Evolutionary conservation across 1,140 invertebrate genomes (phyloP), one percentile per base, ranked within the genome.

Genomic region (Drosophila sulfurigaster): DNA sequence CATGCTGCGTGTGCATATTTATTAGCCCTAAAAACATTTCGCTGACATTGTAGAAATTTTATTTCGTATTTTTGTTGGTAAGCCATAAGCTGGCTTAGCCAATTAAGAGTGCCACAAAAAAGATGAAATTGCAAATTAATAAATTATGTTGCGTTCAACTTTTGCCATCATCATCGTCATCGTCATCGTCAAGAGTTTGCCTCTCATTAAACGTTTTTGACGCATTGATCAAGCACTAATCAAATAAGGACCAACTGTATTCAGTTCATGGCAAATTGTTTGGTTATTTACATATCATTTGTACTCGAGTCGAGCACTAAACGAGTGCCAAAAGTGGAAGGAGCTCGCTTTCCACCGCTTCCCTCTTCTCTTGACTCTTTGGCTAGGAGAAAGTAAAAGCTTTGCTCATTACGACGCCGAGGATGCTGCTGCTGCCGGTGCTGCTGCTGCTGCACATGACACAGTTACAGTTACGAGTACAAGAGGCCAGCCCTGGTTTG

Each of bases 231-330:
- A 78, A 78, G 74, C 78, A 63, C 66, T 83, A 89, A 88, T 88
- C 73, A 88, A 88, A 88, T 75, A 78, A 58, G 59, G 3, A 65
- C 70, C 30, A 43, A 57, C 32, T 32, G n/a, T 59, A 52, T 58
- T 60, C 16, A 54, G 45, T 58, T 78, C 75, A 80, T 54, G 62
- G 78, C 81, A 86, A 85, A 81, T 86, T 86, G 78, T 86, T 86
- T 87, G 80, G 63, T 87, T 25, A 83, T 87, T 87, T 88, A 83
- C 83, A 87, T 87, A 80, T 87, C 80, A 83, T 87, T 87, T 88
- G 81, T 66, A 72, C 48, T 48, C 20, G 20, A 46, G 13, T 41
- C 38, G 38, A 59, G 11, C 13, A 16, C 54, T 54, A 60, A 72
- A 72, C 63, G 69, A 65, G 58, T 67, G 56, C 57, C 63, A 73